These are phyloP conservation scores for Lysandra coridon DNA, from an alignment of 2,888 invertebrate species.

Conservation along the genomic window DNA sequence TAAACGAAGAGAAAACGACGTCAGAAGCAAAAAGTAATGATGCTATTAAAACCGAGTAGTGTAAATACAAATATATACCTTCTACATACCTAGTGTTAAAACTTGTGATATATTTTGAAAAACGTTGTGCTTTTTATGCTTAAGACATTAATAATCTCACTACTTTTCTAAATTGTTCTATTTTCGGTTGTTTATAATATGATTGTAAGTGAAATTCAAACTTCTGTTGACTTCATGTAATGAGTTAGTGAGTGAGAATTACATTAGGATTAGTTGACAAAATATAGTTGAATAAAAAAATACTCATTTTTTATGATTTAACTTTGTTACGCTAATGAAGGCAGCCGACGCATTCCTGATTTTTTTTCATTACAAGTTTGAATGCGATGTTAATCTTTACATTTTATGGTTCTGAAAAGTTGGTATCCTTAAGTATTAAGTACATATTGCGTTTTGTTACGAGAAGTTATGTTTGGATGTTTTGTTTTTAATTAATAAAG, in stretches of 20 bases:
- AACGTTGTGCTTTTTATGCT: conserved; percentile 24
- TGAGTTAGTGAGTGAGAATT: background rate
- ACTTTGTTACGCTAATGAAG: background rate
- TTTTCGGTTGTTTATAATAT: conserved; percentile 5
- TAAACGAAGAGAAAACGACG: background rate
- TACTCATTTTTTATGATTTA: conserved; percentile 19
- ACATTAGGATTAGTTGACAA: background rate
- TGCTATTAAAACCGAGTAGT: conserved; percentile 32
- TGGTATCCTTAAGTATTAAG: conserved; percentile 19
- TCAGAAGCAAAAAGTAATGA: conserved; percentile 29
- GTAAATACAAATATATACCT: conserved; percentile 6
- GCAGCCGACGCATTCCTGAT: background rate
- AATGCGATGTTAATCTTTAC: background rate
- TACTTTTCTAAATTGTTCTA: background rate
- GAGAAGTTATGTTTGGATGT: conserved; percentile 46
- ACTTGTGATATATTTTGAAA: conserved; percentile 30
- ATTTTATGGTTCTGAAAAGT: background rate
- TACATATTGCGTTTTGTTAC: conserved; percentile 28
- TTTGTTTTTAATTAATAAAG: conserved; percentile 44
- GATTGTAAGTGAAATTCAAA: conserved; percentile 1
- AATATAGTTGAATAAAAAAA: background rate
- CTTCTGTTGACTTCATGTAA: background rate
- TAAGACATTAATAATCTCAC: conserved; percentile 24
- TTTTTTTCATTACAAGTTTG: background rate
- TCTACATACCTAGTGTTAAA: conserved; percentile 22